Evolutionary conservation across 2,113 vertebrate species (phyloP), one percentile per base, ranked within the genome.

Genomic region (Limanda limanda): DNA sequence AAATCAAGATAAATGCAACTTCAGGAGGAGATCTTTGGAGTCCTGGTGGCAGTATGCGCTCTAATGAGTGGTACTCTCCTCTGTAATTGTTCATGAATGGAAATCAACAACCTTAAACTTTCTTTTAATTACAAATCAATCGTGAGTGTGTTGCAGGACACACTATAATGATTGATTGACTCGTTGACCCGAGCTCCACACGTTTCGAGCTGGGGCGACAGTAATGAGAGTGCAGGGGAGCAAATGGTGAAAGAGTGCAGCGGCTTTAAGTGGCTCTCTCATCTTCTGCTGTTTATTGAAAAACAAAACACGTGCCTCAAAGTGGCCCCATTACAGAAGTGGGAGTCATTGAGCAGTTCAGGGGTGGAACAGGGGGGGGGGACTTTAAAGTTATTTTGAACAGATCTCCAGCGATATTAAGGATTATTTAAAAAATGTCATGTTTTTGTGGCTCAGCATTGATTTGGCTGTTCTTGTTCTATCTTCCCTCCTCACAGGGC

Each of bases 261-360:
- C 23, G 62, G 62, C 62, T 55, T 48, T 51, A 82, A 89, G 82
- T 79, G 80, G 71, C 23, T 65, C 81, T 85, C 71, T 87, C 71
- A 78, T 83, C 70, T 75, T 61, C 66, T 59, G 35, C 37, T 87
- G 84, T 88, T 91, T 88, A 87, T 85, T 91, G 84, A 80, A 74
- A 90, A 88, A 86, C 89, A 88, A 87, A 91, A 72, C 81, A 90
- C 73, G 86, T 81, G 79, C 79, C 71, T 80, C 56, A 80, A 78
- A 88, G 82, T 86, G 83, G 63, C 74, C 58, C 79, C 69, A 72
- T 85, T 79, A 66, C 37, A 74, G 79, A 75, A 84, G 71, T 78
- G 73, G 64, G 62, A 76, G 81, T 42, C 71, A 68, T 68, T 25
- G n/a, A 10, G 45, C n/a, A 62, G 40, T 12, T 11, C 2, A 11